Base-by-base conservation (phyloP, 1,140 invertebrate species). In the Ylistrum balloti region DNA sequence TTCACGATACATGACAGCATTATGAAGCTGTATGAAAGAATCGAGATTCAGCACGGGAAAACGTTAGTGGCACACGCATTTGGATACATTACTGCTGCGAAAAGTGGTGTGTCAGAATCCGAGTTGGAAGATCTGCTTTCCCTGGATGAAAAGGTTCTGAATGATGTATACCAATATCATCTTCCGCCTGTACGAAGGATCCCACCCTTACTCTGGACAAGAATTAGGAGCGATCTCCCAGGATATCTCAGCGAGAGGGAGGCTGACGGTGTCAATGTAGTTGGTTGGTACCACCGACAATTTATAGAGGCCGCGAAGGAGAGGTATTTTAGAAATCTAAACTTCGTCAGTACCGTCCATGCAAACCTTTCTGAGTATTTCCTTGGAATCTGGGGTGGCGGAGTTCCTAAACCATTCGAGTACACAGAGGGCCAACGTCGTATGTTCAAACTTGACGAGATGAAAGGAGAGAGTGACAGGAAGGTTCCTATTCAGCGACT, bases 291-390 rank as follows among this genome's bases (percentile, higher is more conserved):
- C 95, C 99, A 99, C 95, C 91, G 96, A 35, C 96, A 96, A 91
- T 96, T 96, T 88, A 95, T 96, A 33, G 95, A 96, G 89, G 95
- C 95, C 0, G 95, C 99, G 0, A 98, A 97, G 88, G 98, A 99
- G 96, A 96, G 99, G 86, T 99, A 99, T 96, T 99, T 99, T 96
- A 99, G 98, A 95, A 99, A 99, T 95, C 98, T 99, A 97, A 99
- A 99, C 95, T 98, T 99, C 97, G 98, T 98, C 0, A 98, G 98
- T 95, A 99, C 99, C 95, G 99, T 99, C 95, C 99, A 99, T 95
- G 99, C 99, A 0, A 98, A 98, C 96, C 99, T 99, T 91, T 99
- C 99, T 0, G 99, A 99, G 96, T 99, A 99, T 95, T 99, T 99
- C 95, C 96, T 99, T 22, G 99, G 99, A 0, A 94, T 93, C 11